phyloP scores from a whole-genome alignment of 1,140 invertebrate species.

The Asobara japonica region DNA sequence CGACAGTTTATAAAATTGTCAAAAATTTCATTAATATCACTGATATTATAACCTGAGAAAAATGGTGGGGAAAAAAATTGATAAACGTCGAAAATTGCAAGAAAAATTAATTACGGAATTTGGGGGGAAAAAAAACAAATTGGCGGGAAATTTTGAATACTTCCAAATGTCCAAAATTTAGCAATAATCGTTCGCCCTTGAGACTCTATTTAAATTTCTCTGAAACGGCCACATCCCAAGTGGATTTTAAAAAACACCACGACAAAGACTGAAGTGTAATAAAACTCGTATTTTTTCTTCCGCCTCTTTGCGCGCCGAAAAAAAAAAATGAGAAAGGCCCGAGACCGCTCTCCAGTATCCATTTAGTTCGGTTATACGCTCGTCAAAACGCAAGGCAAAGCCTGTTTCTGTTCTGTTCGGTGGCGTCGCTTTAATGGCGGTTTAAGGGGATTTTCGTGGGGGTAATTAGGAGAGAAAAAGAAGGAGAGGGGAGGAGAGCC shows the following conservation, averaged over 20 bases:
- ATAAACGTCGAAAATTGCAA: no score
- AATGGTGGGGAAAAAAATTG: no score
- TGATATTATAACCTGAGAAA: no score
- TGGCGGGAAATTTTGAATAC: no score
- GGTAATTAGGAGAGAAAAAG: constrained; percentile 48
- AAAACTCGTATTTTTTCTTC: constrained; percentile 2
- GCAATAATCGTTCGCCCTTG: not conserved
- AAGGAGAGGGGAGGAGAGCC: constrained; percentile 25
- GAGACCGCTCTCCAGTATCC: constrained; percentile 28
- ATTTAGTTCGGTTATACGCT: constrained; percentile 21
- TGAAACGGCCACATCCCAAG: not conserved
- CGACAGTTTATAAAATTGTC: not conserved
- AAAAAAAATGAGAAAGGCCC: constrained; percentile 26
- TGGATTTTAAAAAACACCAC: not conserved
- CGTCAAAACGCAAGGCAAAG: constrained; percentile 11
- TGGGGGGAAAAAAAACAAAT: no score
- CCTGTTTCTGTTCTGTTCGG: not conserved
- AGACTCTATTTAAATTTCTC: not conserved
- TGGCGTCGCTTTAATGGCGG: constrained; percentile 53
- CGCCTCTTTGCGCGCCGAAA: not conserved
- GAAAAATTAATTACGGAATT: no score
- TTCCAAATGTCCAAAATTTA: no score
- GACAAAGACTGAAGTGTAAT: not conserved
- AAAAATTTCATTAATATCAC: not conserved
- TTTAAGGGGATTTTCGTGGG: constrained; percentile 54